Evolutionary conservation across 2,113 vertebrate species (phyloP).

Genomic region (Zosterops lateralis): DNA sequence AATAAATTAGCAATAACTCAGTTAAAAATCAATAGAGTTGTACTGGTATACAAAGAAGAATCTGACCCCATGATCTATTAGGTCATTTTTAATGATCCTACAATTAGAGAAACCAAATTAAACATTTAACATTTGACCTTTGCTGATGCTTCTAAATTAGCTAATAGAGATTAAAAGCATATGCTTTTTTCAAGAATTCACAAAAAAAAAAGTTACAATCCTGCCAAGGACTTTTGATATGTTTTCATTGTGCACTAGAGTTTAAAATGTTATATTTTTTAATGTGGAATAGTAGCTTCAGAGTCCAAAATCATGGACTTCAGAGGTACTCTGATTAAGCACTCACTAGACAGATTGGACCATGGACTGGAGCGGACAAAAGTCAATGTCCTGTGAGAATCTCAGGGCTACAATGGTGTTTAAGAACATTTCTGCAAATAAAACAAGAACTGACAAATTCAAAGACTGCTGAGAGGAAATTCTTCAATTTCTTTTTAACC

Average conservation of each 20-base stretch:
- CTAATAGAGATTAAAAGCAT: not conserved
- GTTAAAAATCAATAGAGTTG: not conserved
- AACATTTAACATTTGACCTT: not conserved
- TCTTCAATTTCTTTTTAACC: not conserved
- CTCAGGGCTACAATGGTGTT: not conserved
- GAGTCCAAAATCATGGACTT: not conserved
- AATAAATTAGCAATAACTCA: not conserved
- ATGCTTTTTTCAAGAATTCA: not conserved
- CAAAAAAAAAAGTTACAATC: not conserved
- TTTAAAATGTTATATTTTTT: not conserved
- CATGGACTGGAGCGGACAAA: not conserved
- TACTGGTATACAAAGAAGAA: not conserved
- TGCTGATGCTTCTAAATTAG: not conserved
- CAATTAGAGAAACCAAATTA: conserved; percentile 4
- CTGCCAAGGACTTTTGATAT: not conserved
- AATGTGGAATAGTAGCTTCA: not conserved
- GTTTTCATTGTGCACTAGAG: not conserved
- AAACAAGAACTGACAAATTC: not conserved
- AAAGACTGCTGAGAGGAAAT: not conserved
- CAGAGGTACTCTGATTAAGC: not conserved
- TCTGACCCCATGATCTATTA: not conserved
- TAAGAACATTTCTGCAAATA: not conserved
- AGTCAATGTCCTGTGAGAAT: not conserved
- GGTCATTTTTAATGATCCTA: not conserved
- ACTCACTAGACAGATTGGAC: not conserved